phyloP scores from a whole-genome alignment of 1,140 invertebrate genomes.

The Chionoecetes opilio region DNA sequence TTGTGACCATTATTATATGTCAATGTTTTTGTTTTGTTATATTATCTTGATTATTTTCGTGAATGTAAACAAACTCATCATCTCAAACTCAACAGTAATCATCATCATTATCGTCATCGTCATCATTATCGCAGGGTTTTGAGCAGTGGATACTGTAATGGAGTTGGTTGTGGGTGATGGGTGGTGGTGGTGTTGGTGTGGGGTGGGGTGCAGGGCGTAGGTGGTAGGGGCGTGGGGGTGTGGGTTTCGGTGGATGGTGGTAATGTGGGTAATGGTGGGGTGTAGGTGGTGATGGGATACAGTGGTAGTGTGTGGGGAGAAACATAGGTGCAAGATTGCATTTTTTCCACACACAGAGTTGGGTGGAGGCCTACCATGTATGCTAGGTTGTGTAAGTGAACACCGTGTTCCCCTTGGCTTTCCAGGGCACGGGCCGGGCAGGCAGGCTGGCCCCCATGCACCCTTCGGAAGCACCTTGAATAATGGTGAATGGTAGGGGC shows the following conservation, averaged over 20 bases:
- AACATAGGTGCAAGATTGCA: not conserved
- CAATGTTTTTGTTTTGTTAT: no score
- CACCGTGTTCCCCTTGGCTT: not conserved
- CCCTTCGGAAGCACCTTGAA: not conserved
- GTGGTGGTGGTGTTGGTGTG: not conserved
- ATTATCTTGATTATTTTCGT: no score
- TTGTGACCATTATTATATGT: no score
- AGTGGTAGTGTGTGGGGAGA: not conserved
- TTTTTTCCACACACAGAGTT: not conserved
- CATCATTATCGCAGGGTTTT: no score
- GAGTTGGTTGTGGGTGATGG: not conserved
- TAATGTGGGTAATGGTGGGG: not conserved
- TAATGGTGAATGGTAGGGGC: constrained; percentile 27
- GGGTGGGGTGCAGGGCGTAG: not conserved
- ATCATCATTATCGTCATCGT: not conserved
- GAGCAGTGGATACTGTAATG: no score
- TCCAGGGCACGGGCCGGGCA: not conserved
- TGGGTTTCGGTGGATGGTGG: not conserved
- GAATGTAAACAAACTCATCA: no score
- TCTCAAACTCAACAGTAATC: no score
- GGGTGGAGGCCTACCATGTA: not conserved
- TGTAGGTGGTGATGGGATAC: not conserved
- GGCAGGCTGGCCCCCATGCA: not conserved
- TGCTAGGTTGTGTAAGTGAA: not conserved
- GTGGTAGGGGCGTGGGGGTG: not conserved